Evolutionary conservation across 2,113 vertebrate genomes (phyloP), one percentile per base, ranked within the genome.

Genomic region (Ranitomeya imitator): DNA sequence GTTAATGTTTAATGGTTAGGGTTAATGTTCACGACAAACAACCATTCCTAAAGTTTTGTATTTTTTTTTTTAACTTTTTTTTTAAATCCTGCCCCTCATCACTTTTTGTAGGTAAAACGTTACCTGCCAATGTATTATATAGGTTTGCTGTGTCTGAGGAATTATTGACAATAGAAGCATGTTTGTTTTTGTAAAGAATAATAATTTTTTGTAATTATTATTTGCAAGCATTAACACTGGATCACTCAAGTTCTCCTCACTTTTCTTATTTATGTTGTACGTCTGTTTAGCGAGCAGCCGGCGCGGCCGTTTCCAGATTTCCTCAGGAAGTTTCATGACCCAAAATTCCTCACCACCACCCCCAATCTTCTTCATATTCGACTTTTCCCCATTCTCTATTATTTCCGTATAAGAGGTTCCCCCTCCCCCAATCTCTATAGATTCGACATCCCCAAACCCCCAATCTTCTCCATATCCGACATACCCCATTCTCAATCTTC

Each of bases 71-170:
- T 4, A 51, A 19, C 26, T 51, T 51, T 19, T 82, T 82, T 45
- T 78, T n/a, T 54, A 10, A 4, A 23, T 1, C 52, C 52, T 13
- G 26, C 51, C 16, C 18, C 10, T 37, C 61, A 2, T 13, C 54
- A 23, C n/a, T 8, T 19, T 51, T 23, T 3, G n/a, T 23, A 21
- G 81, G 80, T 65, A 92, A 94, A 92, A 90, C 88, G 92, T 93
- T 90, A 54, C 91, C 91, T 93, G 91, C 54, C 78, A 93, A 93
- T 90, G 90, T 92, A 90, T 91, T 92, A 92, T 94, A 94, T 93
- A 95, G 94, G 94, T 96, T 96, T 97, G 95, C 95, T 93, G 96
- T 96, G 96, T 96, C 95, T 95, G 92, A 94, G 93, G 93, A 94
- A 89, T 94, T 94, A 95, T 94, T 93, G 90, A 94, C 91, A 94